phyloP scores from a whole-genome alignment of 2,888 invertebrate species.

The Rotaria magnacalcarata region DNA sequence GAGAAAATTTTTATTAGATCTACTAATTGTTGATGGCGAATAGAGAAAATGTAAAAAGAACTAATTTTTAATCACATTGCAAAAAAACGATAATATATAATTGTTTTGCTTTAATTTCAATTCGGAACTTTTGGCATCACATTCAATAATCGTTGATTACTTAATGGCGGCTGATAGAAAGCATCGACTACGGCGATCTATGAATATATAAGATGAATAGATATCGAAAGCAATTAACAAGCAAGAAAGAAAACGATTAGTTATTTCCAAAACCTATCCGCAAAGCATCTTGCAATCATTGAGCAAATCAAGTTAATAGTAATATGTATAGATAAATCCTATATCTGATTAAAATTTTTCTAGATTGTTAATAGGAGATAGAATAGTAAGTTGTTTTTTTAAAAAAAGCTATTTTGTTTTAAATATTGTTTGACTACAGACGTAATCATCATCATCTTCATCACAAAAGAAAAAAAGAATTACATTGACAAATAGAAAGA shows the following conservation, averaged over 20 bases:
- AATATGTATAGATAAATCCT: not conserved
- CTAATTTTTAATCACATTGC: not conserved
- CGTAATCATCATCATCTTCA: not conserved
- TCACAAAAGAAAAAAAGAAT: not conserved
- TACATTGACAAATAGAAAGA: not conserved
- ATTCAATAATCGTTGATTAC: not conserved
- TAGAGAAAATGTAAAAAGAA: no score
- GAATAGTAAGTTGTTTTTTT: no score
- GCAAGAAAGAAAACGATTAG: not conserved
- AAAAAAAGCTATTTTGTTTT: not conserved
- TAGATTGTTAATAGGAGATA: not conserved
- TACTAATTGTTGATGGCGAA: no score
- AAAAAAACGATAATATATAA: no score
- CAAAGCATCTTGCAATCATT: not conserved
- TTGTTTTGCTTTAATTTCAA: not conserved
- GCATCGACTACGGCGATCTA: conserved; percentile 28
- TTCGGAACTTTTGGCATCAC: not conserved
- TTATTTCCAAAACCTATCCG: not conserved
- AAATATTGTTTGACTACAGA: not conserved
- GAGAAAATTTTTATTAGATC: no score
- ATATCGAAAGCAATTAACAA: not conserved
- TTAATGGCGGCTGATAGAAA: not conserved
- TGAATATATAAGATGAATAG: not conserved
- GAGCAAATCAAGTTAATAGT: not conserved
- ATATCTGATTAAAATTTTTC: not conserved